Evolutionary conservation across 2,888 invertebrate species (phyloP), one percentile per base, ranked within the genome.

Genomic region (Melanostoma mellinum): DNA sequence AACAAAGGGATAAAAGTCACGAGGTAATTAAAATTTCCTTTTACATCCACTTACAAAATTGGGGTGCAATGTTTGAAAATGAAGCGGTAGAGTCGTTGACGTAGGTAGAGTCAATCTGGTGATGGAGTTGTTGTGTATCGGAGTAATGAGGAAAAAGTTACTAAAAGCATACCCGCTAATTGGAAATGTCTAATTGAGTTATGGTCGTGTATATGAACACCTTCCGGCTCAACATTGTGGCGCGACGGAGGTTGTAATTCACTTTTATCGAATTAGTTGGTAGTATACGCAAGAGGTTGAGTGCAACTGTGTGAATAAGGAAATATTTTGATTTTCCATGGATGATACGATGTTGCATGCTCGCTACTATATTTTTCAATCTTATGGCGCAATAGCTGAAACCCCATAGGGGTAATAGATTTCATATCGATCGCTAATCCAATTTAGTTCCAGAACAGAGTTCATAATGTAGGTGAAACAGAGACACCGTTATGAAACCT

Each of bases 151-250:
- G 71, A 50, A 79, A 74, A 69, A 84, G 69, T 71, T 79, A 61
- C 61, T 84, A 61, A 84, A 71, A 84, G 79, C 74, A 79, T 67
- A 79, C 84, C 79, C 75, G 84, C 84, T 84, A 84, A 84, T 84
- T 84, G 84, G 84, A 84, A 84, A 84, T 75, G 74, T 79, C 84
- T 79, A 84, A 84, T 84, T 84, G 84, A 84, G 84, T 84, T 84
- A 84, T 79, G 71, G 71, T 38, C 71, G 33, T 46, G 69, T 75
- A 75, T 71, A 76, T 65, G 69, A 76, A 71, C 71, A 76, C 71
- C 71, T 80, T 80, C 76, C 76, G 80, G 76, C 53, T 58, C 52
- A 55, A 50, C 4, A 48, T 50, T 36, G 48, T n/a, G 48, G 35
- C 9, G 36, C 10, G 6, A 35, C 36, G 46, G 46, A 6, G 5